phyloP scores from a whole-genome alignment of 2,113 vertebrate genomes.

The Embiotoca jacksoni region DNA sequence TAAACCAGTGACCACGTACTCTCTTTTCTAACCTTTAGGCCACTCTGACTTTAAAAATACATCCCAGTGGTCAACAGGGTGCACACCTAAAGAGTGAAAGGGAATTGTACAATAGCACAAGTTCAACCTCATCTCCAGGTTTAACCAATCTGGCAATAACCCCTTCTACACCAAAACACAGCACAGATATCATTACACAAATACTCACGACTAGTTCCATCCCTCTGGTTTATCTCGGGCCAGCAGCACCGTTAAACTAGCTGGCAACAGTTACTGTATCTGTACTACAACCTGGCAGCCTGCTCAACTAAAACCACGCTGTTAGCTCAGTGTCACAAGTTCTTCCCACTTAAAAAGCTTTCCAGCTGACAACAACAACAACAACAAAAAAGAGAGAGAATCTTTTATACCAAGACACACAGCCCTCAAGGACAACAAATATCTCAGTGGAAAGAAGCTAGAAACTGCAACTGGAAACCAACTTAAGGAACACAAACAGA shows the following conservation, averaged over 20 bases:
- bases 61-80: too few species aligned
- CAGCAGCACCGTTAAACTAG: not conserved
- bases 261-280: not conserved
- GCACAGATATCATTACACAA: not conserved
- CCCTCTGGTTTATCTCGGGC: not conserved
- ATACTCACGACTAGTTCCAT: not conserved
- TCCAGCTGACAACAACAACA: constrained; percentile 33
- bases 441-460: constrained; percentile 6
- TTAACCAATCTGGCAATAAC: too few species aligned
- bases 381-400: not conserved
- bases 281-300: not conserved
- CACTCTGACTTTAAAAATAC: too few species aligned
- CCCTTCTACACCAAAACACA: not conserved
- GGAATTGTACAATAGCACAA: too few species aligned
- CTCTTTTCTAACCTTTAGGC: too few species aligned
- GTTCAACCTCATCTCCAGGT: not conserved
- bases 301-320: constrained; percentile 19
- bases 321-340: constrained; percentile 44
- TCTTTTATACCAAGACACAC: not conserved
- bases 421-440: constrained; percentile 30
- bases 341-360: constrained; percentile 16
- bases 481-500: constrained; percentile 17
- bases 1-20: too few species aligned
- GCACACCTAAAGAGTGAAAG: too few species aligned
- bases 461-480: constrained; percentile 17